These are phyloP conservation scores for Anabas testudineus DNA, from an alignment of 2,797 vertebrate species.

Conservation along the genomic window DNA sequence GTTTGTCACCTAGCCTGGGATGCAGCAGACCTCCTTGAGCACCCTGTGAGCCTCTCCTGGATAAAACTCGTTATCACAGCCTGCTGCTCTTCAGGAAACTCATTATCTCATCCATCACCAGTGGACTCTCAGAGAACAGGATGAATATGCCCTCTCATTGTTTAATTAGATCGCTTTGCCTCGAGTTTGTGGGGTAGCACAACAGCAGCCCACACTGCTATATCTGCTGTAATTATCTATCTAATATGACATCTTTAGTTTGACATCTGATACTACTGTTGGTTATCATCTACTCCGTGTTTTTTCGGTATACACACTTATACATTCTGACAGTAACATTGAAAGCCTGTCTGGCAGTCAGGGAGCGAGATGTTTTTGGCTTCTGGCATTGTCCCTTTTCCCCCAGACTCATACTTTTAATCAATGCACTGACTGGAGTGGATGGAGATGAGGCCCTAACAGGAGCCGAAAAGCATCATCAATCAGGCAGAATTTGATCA, in stretches of 20 bases:
- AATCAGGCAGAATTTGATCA: not conserved
- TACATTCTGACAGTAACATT: conserved; percentile 41
- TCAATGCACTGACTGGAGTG: conserved; percentile 7
- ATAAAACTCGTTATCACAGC: conserved; percentile 86
- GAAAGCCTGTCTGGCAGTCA: conserved; percentile 19
- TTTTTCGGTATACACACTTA: conserved; percentile 32
- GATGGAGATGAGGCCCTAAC: conserved; percentile 19
- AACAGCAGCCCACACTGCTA: conserved; percentile 63
- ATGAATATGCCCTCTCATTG: conserved; percentile 80
- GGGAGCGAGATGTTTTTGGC: conserved; percentile 23
- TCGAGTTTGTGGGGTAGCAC: conserved; percentile 72
- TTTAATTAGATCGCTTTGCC: conserved; percentile 85
- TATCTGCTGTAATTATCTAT: conserved; percentile 82
- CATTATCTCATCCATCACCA: conserved; percentile 85
- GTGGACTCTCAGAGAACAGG: conserved; percentile 75
- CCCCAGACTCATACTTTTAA: conserved; percentile 19
- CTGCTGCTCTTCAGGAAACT: conserved; percentile 86
- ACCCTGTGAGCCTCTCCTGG: conserved; percentile 77
- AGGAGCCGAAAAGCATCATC: conserved; percentile 6
- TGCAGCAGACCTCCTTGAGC: conserved; percentile 68
- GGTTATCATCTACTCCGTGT: conserved; percentile 57
- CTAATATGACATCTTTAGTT: conserved; percentile 80
- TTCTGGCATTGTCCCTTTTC: conserved; percentile 14
- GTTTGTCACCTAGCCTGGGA: conserved; percentile 80
- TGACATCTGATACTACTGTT: conserved; percentile 73